phyloP scores from a whole-genome alignment of 2,888 invertebrate genomes.

The Eupsilia transversa region DNA sequence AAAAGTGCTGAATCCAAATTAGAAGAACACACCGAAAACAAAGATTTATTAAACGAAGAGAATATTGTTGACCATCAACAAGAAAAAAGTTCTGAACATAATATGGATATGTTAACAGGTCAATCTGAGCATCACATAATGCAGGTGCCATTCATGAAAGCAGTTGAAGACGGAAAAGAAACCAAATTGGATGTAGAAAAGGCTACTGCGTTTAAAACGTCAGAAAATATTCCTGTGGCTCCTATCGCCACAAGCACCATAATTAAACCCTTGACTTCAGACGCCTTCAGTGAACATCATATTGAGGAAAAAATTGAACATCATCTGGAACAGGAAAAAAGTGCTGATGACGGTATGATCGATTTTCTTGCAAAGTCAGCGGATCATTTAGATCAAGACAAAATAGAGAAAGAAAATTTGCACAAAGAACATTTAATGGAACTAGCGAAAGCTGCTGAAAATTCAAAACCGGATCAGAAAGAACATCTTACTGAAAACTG shows the following conservation, averaged over 20 bases:
- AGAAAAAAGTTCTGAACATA: conserved; percentile 36
- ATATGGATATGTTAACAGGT: conserved; percentile 24
- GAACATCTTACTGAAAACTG: conserved; percentile 7
- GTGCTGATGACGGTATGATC: conserved; percentile 30
- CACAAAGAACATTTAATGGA: not conserved
- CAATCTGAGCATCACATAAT: conserved; percentile 36
- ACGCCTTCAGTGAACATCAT: conserved; percentile 19
- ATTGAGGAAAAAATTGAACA: conserved; percentile 22
- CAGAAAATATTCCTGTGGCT: conserved; percentile 30
- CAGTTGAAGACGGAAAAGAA: conserved; percentile 50
- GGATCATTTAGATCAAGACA: conserved; percentile 9
- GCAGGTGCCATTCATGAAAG: conserved; percentile 40
- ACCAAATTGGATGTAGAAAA: conserved; percentile 38
- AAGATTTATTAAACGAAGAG: conserved; percentile 18
- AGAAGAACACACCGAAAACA: conserved; percentile 20
- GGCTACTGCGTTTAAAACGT: conserved; percentile 40
- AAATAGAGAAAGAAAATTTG: conserved; percentile 17
- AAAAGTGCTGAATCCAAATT: conserved; percentile 32
- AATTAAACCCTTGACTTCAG: conserved; percentile 24
- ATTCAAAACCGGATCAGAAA: conserved; percentile 7
- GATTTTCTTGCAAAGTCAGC: conserved; percentile 46
- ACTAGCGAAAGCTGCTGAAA: conserved; percentile 27
- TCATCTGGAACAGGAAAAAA: conserved; percentile 26
- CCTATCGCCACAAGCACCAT: not conserved
- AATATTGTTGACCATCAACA: conserved; percentile 16